Base-by-base conservation (phyloP, 92 coral and sea anemone species). In the Porites evermanni region DNA sequence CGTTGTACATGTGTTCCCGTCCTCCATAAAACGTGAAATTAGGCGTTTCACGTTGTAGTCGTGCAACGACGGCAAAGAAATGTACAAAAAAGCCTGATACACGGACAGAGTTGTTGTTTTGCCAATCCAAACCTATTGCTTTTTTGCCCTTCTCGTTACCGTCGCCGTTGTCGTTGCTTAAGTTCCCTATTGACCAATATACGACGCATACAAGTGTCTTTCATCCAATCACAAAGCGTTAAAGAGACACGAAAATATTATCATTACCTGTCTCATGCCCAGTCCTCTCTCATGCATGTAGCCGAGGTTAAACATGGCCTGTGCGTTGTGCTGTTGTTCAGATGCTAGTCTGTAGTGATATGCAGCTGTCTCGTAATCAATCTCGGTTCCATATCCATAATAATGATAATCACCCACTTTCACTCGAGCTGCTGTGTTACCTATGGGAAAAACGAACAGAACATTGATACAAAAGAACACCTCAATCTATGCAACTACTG, bases 201-300 rank as follows among this genome's bases (percentile, higher is more conserved):
- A 38, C 47, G 6, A 38, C 47, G 47, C 0, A 38, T 4, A 1
- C 61, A 14, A 8, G 61, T 10, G 12, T 56, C 61, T 56, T 56
- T 56, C 16, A 56, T 0, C 4, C 61, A 56, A 56, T 56, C 12
- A 11, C 61, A 11, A 56, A 56, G 61, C 61, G 61, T 8, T 56
- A 56, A 56, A 2, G 12, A 2, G 16, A 56, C 8, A 20, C 26
- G 1, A 47, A 47, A n/a, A 13, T n/a, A 51, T 56, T 56, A n/a
- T 12, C 12, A n/a, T n/a, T n/a, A 95, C 98, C 93, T 95, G 98
- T 92, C 93, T 93, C 99, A 95, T 97, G 72, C 99, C 99, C 80
- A 97, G 93, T 75, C 99, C 99, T 77, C 98, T 93, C 94, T 97
- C 99, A 70, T 97, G 97, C 99, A 97, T 97, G 91, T 95, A 97